Conservation (phyloP, 2,797 vertebrate species). For the Epinephelus coioides region DNA sequence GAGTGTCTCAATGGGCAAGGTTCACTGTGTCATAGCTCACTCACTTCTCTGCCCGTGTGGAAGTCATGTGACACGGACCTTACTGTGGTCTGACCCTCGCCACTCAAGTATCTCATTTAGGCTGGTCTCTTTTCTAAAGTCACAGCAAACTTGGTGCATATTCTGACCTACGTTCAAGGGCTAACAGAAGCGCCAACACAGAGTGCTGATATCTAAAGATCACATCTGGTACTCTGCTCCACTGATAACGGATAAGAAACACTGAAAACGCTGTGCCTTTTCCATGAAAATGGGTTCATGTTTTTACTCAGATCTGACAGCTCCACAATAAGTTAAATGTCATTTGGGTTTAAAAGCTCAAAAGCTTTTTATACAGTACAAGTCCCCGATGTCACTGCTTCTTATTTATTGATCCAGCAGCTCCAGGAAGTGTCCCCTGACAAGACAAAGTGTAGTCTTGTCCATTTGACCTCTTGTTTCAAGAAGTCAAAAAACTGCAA, state of each 20-base stretch:
- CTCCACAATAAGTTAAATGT: background rate
- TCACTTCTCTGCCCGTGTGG: constrained; percentile 69
- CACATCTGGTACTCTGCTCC: constrained; percentile 23
- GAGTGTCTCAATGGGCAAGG: constrained; percentile 80
- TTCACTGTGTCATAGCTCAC: constrained; percentile 76
- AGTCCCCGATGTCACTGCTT: background rate
- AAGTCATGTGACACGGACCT: constrained; percentile 78
- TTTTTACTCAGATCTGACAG: background rate
- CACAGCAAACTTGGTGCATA: constrained; percentile 20
- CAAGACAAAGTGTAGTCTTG: background rate
- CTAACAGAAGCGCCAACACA: background rate
- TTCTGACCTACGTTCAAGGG: background rate
- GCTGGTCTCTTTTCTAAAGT: constrained; percentile 37
- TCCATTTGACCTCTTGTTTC: background rate
- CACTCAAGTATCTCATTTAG: constrained; percentile 56
- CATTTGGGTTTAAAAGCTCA: background rate
- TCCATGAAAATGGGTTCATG: background rate
- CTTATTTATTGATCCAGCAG: background rate
- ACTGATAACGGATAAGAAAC: constrained; percentile 23
- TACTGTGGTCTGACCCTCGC: constrained; percentile 53
- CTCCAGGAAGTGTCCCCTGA: background rate
- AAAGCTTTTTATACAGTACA: background rate
- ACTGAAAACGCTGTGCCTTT: background rate
- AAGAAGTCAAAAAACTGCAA: constrained; percentile 11
- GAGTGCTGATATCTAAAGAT: constrained; percentile 26